Evolutionary conservation across 2,797 vertebrate species (phyloP), one percentile per base, ranked within the genome.

Genomic region (Iguana delicatissima): DNA sequence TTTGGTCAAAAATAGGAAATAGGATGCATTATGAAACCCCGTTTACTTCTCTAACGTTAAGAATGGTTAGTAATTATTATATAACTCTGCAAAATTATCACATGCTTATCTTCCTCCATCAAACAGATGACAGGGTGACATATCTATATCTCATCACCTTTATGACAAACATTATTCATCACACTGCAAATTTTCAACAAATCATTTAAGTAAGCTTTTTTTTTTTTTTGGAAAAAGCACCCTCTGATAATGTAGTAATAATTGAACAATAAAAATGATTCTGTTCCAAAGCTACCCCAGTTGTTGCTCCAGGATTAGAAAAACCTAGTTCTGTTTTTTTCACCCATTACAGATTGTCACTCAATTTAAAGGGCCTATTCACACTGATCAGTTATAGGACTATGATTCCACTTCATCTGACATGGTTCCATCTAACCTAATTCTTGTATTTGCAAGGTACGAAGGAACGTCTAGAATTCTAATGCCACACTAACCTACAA

Each of bases 141-240:
- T 35, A 85, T 46, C 90, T 90, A 6, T 89, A 14, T 38, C n/a
- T 3, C 7, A 24, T 0, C 0, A 67, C 22, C 32, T 73, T 73
- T 55, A 24, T 83, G 50, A 46, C 59, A 67, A 73, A 42, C 35
- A 57, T 83, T 74, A 69, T 29, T 29, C 67, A 32, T 69, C 67
- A 32, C 26, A 32, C 32, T 69, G 67, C 29, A 12, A 3, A 32
- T 6, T 87, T 86, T 62, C 85, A 59, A 69, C 1, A 89, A 50
- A 84, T 10, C 50, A 55, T 62, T 13, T 93, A 90, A 90, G 26
- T 8, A 81, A 59, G 32, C 50, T 32, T 62, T 62, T 57, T 50
- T 46, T 72, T n/a, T 50, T 72, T 32, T 5, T 9, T 22, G 16
- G 16, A 57, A 26, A 57, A 55, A 64, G 6, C 42, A 24, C n/a